Base-by-base conservation (phyloP, 2,888 invertebrate genomes). In the Drosophila sordidapex region DNA sequence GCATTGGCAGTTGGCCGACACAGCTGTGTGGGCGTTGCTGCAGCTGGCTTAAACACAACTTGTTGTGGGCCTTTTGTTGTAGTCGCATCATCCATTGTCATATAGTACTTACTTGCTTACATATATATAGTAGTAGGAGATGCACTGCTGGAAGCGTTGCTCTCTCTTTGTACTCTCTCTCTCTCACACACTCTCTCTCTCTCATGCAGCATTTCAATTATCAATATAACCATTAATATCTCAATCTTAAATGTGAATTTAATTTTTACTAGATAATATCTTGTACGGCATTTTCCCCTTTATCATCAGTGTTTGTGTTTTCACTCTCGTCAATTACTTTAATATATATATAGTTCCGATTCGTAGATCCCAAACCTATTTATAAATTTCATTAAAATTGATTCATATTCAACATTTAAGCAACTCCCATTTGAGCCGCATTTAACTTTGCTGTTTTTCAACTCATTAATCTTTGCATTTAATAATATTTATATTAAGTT, bases 1-100 rank as follows among this genome's bases (percentile, higher is more conserved):
- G 69, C 60, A 46, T 56, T 70, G 73, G 36, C 66, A 52, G 59
- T 59, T 49, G 58, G 67, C 58, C 59, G 18, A 49, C 43, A 27
- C 15, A 29, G 29, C 25, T 51, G 76, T 35, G 74, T 76, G 74
- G 74, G 74, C 78, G 73, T 72, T 54, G 79, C 18, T 79, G 76
- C 76, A 74, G 57, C 35, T 65, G n/a, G 48, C 57, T 27, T 31
- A 49, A 5, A 36, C 33, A 43, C 49, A 48, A 56, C 25, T n/a
- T 48, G 18, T 51, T 35, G 66, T 25, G 4, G 56, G 8, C 15
- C 11, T 43, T 31, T 36, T 6, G n/a, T 29, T 46, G 18, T 25
- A 18, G 29, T 52, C 25, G 4, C 36, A n/a, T 62, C 51, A 65
- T 40, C 65, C n/a, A 65, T 65, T 66, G 65, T 65, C 33, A 40